phyloP scores from a whole-genome alignment of 2,113 vertebrate species.

The Corvus hawaiiensis region DNA sequence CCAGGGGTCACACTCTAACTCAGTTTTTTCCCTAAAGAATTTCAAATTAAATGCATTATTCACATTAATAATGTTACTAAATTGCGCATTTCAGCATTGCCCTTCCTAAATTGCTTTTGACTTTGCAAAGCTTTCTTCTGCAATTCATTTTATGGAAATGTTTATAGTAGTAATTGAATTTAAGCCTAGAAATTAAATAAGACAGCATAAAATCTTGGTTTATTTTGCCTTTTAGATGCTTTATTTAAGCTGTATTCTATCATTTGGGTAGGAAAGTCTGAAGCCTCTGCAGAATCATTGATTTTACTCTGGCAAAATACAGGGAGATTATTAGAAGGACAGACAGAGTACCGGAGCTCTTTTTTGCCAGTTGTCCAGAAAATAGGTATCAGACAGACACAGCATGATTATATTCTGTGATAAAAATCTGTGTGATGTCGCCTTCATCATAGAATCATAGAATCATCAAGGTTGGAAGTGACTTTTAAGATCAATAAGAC shows the following conservation, averaged over 20 bases:
- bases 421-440: not conserved
- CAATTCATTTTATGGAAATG: constrained; percentile 51
- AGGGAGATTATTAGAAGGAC: not conserved
- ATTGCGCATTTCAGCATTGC: constrained; percentile 30
- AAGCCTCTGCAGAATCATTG: not conserved
- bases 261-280: not conserved
- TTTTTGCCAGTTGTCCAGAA: not conserved
- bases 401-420: not conserved
- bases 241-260: not conserved
- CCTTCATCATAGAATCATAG: not conserved
- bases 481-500: not conserved
- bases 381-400: not conserved
- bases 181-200: constrained; percentile 63
- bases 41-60: constrained; percentile 52
- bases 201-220: constrained; percentile 20
- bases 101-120: constrained; percentile 66
- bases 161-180: constrained; percentile 58
- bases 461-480: not conserved
- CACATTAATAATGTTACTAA: constrained; percentile 55
- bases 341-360: not conserved
- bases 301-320: not conserved
- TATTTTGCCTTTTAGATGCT: constrained; percentile 32
- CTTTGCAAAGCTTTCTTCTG: constrained; percentile 49
- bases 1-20: not conserved
- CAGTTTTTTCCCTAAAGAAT: not conserved